phyloP scores from a whole-genome alignment of 2,888 invertebrate genomes.

The Troglohyphantes excavatus region DNA sequence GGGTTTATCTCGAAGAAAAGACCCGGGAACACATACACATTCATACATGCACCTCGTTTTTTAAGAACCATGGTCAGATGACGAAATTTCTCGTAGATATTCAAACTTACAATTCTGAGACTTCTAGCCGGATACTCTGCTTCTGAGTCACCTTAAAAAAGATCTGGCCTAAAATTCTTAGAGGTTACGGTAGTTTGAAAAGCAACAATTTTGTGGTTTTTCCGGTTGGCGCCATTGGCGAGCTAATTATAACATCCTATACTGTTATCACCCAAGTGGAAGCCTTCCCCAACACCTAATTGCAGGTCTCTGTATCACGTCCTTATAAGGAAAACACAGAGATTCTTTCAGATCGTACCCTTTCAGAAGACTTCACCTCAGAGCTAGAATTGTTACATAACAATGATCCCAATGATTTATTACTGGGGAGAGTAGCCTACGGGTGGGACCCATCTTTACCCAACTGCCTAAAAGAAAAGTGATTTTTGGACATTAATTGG shows the following conservation, averaged over 20 bases:
- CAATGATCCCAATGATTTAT: not conserved
- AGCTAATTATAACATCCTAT: not conserved
- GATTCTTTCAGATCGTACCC: not conserved
- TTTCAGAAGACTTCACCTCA: not conserved
- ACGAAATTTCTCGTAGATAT: no score
- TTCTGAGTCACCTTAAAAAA: no score
- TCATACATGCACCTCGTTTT: no score
- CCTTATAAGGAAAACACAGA: not conserved
- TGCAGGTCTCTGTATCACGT: not conserved
- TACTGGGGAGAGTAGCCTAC: not conserved
- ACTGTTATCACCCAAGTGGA: not conserved
- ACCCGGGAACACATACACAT: no score
- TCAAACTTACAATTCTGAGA: no score
- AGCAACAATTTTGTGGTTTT: not conserved
- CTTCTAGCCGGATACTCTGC: no score
- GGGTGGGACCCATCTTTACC: not conserved
- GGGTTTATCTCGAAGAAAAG: no score
- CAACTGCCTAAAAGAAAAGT: not conserved
- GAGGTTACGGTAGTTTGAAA: no score
- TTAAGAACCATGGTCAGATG: no score
- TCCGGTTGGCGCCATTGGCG: not conserved
- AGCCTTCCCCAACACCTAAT: not conserved
- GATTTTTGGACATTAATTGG: slow-evolving; percentile 2
- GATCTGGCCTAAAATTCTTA: no score
- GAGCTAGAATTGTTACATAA: not conserved